Percentiles rank a stretch among this genome's conserved stretches.
phyloP scores from a whole-genome alignment of 2,113 vertebrate genomes.

The Sceloporus tristichus region DNA sequence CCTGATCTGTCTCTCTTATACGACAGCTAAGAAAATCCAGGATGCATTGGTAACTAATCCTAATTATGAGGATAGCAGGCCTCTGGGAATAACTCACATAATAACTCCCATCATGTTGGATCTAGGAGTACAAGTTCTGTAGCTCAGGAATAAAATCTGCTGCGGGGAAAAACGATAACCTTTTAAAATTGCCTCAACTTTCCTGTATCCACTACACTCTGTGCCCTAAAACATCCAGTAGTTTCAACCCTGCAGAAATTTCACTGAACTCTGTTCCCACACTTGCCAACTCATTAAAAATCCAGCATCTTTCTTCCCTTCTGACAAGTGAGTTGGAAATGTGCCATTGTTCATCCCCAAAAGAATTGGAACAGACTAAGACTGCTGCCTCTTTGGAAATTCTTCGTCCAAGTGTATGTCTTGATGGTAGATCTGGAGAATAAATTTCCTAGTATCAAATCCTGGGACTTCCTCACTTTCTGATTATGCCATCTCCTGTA shows the following conservation, averaged over 20 bases:
- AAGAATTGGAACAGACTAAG: neutral
- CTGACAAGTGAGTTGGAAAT: neutral
- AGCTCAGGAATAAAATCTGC: neutral
- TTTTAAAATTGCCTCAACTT: neutral
- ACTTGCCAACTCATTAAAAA: neutral
- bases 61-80: neutral
- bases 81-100: neutral
- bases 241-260: neutral
- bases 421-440: neutral
- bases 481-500: neutral
- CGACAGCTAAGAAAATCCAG: neutral
- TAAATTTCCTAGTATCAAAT: neutral
- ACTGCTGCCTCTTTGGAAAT: neutral
- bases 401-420: accelerated
- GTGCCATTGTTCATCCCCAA: neutral
- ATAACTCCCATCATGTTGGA: neutral
- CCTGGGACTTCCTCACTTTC: accelerated
- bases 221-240: neutral
- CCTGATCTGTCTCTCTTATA: neutral
- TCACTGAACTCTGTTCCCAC: neutral
- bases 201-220: neutral
- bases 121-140: no score
- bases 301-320: neutral
- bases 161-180: neutral
- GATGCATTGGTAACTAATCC: neutral